phyloP scores from a whole-genome alignment of 2,113 vertebrate species.

The Epinephelus moara region DNA sequence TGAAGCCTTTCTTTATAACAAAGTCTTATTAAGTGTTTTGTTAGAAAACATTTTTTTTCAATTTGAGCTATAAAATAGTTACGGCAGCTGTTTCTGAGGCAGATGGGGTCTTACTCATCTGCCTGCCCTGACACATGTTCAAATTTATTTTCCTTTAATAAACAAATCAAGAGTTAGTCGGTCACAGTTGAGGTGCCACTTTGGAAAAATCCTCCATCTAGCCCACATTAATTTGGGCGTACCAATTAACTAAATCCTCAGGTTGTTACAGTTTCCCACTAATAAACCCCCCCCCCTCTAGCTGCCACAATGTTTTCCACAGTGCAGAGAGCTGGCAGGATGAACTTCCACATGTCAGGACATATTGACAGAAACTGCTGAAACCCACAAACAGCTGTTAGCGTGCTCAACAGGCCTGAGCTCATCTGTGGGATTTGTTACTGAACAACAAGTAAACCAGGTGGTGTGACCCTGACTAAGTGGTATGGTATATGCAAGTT shows the following conservation, averaged over 20 bases:
- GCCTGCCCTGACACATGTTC: neutral
- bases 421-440: constrained; percentile 68
- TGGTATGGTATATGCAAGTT: constrained; percentile 25
- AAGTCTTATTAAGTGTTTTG: neutral
- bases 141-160: neutral
- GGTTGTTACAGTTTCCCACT: constrained; percentile 26
- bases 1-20: neutral
- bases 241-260: constrained; percentile 22
- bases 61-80: neutral
- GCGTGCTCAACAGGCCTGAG: constrained; percentile 69
- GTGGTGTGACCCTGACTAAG: constrained; percentile 59
- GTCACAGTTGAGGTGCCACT: neutral
- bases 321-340: neutral
- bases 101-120: neutral
- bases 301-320: constrained; percentile 34
- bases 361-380: constrained; percentile 61
- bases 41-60: neutral
- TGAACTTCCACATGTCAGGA: constrained; percentile 64
- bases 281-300: constrained; percentile 26
- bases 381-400: constrained; percentile 74
- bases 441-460: constrained; percentile 61
- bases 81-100: neutral
- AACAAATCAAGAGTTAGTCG: neutral
- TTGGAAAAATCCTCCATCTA: neutral
- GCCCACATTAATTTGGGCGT: constrained; percentile 14